Evolutionary conservation across 2,888 invertebrate genomes (phyloP).

Genomic region (Gastracanthus pulcherrimus): DNA sequence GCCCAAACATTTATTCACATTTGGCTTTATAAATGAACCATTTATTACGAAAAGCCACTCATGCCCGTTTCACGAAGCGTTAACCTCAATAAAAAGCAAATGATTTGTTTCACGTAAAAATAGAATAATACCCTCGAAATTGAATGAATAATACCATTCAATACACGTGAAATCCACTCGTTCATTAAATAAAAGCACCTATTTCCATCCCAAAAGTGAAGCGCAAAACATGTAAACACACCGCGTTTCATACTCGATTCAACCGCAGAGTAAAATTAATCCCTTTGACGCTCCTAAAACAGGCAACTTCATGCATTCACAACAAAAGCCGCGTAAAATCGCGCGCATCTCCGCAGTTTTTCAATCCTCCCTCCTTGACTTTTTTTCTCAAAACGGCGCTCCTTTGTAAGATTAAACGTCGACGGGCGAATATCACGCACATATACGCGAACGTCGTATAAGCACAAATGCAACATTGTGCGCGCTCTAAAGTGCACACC

Average conservation of each 20-base stretch:
- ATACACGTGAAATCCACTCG: neutral
- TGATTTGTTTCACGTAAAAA: too few relatives aligned
- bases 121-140: neutral
- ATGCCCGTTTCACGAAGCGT: too few relatives aligned
- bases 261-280: neutral
- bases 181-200: neutral
- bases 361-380: neutral
- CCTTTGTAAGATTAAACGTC: conserved; percentile 50
- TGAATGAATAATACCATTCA: neutral
- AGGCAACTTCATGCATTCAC: neutral
- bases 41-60: too few relatives aligned
- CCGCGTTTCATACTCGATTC: too few relatives aligned
- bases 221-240: neutral
- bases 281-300: neutral
- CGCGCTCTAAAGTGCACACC: neutral
- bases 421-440: conserved; percentile 23
- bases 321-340: neutral
- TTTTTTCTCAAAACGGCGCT: neutral
- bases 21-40: too few relatives aligned
- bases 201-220: too few relatives aligned
- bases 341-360: neutral
- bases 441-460: too few relatives aligned
- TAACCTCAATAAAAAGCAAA: too few relatives aligned
- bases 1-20: too few relatives aligned
- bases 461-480: neutral